Base-by-base conservation (phyloP, 2,888 invertebrate species). In the Andrena camellia region DNA sequence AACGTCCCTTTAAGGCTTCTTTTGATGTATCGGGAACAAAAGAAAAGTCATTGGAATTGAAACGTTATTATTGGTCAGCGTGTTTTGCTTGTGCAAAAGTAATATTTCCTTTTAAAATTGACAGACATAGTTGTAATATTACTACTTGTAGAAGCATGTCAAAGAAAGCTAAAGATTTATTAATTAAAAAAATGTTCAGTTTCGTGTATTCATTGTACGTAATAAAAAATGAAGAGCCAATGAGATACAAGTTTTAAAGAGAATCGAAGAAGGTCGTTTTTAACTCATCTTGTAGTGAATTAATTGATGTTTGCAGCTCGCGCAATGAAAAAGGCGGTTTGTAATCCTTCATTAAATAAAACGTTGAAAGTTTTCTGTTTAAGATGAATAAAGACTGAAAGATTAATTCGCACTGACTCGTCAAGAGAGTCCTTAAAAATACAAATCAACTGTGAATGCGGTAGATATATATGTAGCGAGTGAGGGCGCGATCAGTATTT, bases 401-500 rank as follows among this genome's bases (percentile, higher is more conserved):
- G 20, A 29, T 73, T 63, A 7, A 63, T 63, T 63, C n/a, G 57
- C 54, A 59, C 29, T 68, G 60, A 81, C 63, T 52, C 13, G 10
- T 8, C 63, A 10, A 54, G 48, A 66, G 50, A 60, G 20, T 33
- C n/a, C 7, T 76, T 67, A 72, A 82, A 76, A 76, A 75, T 68
- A 78, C 63, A 59, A 84, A 83, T 78, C 57, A 68, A 69, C 68
- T 75, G 68, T 35, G 70, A 78, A 78, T 83, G 63, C 52, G 29
- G 63, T 60, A 73, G 26, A 62, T 33, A 76, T 71, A 70, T 83
- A 76, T 79, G 88, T 78, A 81, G 79, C 57, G 73, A 67, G 80
- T 87, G 88, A 85, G 88, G 88, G 88, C 87, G 88, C 89, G 89
- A 89, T 87, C 82, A 80, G 89, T 89, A 89, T 89, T 91, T 90